A percentile compares a stretch with the other conserved stretches of the same genome.
phyloP scores from a whole-genome alignment of 1,140 invertebrate genomes.

The Lepidostoma basale region DNA sequence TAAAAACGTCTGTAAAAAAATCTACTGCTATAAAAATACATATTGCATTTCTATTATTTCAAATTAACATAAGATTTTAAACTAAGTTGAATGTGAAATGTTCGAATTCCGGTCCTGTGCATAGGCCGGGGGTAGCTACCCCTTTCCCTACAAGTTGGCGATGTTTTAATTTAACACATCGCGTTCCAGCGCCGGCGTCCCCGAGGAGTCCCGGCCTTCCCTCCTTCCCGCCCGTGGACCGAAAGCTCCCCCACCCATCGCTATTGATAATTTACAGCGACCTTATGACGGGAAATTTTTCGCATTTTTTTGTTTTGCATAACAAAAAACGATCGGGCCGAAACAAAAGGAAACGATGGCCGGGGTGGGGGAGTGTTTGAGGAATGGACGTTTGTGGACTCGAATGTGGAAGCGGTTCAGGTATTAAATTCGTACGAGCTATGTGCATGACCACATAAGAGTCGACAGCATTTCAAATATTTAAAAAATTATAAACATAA shows the following conservation, averaged over 20 bases:
- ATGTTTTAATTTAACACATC: slow-evolving; percentile 47
- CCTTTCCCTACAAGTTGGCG: slow-evolving; percentile 39
- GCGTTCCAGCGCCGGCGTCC: slow-evolving; percentile 24
- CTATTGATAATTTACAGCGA: slow-evolving; percentile 46
- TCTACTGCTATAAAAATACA: too few species aligned
- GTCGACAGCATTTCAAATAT: too few species aligned
- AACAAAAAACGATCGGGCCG: slow-evolving; percentile 31
- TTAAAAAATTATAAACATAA: too few species aligned
- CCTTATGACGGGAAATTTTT: slow-evolving; percentile 31
- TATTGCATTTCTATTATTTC: too few species aligned
- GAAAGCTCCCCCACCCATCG: background rate
- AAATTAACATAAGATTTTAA: too few species aligned
- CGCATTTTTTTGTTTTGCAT: slow-evolving; percentile 28
- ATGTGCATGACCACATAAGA: too few species aligned
- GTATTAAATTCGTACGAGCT: too few species aligned
- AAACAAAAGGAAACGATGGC: slow-evolving; percentile 16
- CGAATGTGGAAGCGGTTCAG: too few species aligned
- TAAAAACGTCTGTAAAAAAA: too few species aligned
- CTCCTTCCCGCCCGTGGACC: background rate
- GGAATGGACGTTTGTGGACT: background rate
- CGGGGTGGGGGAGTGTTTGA: background rate
- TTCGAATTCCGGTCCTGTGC: background rate
- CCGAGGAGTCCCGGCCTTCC: slow-evolving; percentile 15
- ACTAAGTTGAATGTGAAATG: too few species aligned
- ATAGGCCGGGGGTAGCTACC: background rate